Evolutionary conservation across 1,140 invertebrate genomes (phyloP).

Genomic region (Penaeus japonicus): DNA sequence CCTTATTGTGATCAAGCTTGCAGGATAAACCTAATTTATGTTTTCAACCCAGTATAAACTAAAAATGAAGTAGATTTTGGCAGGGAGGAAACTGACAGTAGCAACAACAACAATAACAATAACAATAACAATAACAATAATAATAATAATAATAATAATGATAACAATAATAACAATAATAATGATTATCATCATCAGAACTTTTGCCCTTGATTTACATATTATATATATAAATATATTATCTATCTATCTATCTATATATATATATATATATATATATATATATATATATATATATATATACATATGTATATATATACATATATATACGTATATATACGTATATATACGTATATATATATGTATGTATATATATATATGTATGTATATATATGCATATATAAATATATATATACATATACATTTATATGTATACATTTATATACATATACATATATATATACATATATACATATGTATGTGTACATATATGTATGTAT

Average conservation of each 20-base stretch:
- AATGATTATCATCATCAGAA: no score
- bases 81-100: no score
- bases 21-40: no score
- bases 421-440: background rate
- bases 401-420: slow-evolving; percentile 1
- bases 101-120: no score
- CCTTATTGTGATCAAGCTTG: no score
- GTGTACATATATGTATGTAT: background rate
- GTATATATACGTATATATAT: background rate
- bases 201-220: no score
- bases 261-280: background rate
- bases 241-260: background rate
- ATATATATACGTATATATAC: background rate
- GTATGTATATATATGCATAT: background rate
- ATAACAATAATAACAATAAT: no score
- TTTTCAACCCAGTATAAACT: no score
- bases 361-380: background rate
- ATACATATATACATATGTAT: background rate
- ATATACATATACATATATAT: background rate
- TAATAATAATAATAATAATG: no score
- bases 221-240: background rate
- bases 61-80: no score
- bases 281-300: background rate
- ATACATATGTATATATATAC: background rate
- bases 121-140: no score